phyloP scores from a whole-genome alignment of 2,888 invertebrate genomes.

The Eupithecia subfuscata region DNA sequence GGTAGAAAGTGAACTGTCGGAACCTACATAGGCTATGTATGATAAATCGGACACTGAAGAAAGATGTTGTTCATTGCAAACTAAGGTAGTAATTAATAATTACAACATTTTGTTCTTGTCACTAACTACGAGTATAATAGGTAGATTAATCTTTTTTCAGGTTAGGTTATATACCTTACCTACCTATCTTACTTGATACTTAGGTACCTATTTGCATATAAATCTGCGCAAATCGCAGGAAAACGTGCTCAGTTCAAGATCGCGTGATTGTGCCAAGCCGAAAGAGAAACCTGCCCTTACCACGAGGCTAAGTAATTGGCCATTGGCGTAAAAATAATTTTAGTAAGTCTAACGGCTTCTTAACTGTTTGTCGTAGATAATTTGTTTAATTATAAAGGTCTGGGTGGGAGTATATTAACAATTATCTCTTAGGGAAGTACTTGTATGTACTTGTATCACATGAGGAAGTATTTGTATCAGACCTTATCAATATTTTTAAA shows the following conservation, averaged over 20 bases:
- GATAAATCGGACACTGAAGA: neutral
- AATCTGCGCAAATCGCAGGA: slow-evolving; percentile 27
- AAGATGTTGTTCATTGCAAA: neutral
- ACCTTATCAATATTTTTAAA: no score
- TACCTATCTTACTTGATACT: neutral
- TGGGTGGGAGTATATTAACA: neutral
- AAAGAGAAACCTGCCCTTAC: slow-evolving; percentile 36
- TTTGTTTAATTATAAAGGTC: neutral
- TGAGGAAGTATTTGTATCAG: no score
- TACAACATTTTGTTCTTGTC: neutral
- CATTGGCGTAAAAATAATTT: neutral
- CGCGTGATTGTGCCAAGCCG: slow-evolving; percentile 30
- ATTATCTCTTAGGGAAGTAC: neutral
- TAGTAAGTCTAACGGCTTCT: neutral
- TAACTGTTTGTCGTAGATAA: neutral
- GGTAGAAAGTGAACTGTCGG: neutral
- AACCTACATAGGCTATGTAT: neutral
- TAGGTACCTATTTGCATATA: slow-evolving; percentile 10
- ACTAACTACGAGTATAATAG: neutral
- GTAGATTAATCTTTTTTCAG: neutral
- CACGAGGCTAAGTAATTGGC: slow-evolving; percentile 19
- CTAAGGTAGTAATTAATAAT: neutral
- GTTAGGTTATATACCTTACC: neutral
- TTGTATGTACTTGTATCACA: no score
- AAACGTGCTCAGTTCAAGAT: slow-evolving; percentile 32